Base-by-base conservation (phyloP, 1,140 invertebrate genomes). In the Leptopilina clavipes region DNA sequence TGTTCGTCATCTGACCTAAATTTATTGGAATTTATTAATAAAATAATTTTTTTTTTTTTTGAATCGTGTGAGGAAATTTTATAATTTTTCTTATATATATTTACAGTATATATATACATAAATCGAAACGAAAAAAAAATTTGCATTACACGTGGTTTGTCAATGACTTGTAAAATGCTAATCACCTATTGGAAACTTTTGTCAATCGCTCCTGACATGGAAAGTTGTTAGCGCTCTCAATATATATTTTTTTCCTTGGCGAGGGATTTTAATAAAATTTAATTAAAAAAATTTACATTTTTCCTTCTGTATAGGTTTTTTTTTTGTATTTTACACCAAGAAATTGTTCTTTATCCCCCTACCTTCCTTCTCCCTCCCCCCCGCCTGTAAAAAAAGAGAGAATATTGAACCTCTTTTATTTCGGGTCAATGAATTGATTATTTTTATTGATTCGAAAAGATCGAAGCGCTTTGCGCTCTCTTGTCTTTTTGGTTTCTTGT, bases 151-250 rank as follows among this genome's bases (percentile, higher is more conserved):
- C 48, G 6, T 17, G 48, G 14, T 52, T 31, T 52, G n/a, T 3
- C 1, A 48, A 17, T 52, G 48, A 52, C 48, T 52, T 52, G 48
- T 52, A 52, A n/a, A 52, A 52, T 52, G 48, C 48, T n/a, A 52
- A 52, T 52, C 11, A 48, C n/a, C 11, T 45, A 52, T 17, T n/a
- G n/a, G 1, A 52, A 17, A 52, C 14, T 17, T 17, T 52, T 52
- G 48, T 52, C 48, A 52, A 52, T 52, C 48, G 48, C 48, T 52
- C n/a, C 48, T 52, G 48, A 52, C 48, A 52, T 17, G 48, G 48
- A 52, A 17, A 52, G 48, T 52, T 52, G 1, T 3, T n/a, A 5
- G 45, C 12, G 12, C 3, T 48, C 2, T 52, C 14, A 17, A 17
- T 52, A n/a, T 31, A n/a, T n/a, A 14, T 48, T 48, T 48, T 3